phyloP scores from a whole-genome alignment of 2,888 invertebrate species.

The Phragmatobia fuliginosa region DNA sequence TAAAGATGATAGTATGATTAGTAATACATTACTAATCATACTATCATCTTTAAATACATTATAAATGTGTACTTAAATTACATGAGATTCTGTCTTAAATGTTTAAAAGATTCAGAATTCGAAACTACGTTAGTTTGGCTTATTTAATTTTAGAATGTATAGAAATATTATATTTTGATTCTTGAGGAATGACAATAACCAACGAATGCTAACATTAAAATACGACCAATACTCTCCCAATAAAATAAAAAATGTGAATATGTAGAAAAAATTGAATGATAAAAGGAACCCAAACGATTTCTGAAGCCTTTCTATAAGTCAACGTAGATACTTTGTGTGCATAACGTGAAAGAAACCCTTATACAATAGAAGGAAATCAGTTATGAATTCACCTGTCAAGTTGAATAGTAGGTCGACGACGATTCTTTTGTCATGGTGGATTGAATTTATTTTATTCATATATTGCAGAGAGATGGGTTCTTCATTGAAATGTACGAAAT shows the following conservation, averaged over 20 bases:
- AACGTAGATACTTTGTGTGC: conserved; percentile 25
- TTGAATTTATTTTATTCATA: conserved; percentile 58
- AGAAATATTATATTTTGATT: too few species aligned
- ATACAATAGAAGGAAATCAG: conserved; percentile 54
- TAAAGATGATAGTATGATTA: background rate
- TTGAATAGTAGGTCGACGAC: conserved; percentile 51
- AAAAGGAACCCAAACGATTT: background rate
- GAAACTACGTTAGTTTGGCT: too few species aligned
- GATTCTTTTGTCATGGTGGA: conserved; percentile 53
- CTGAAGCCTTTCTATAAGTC: conserved; percentile 19
- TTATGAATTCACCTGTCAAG: conserved; percentile 56
- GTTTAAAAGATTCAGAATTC: too few species aligned
- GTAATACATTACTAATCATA: too few species aligned
- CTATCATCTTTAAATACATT: too few species aligned
- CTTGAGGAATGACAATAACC: too few species aligned
- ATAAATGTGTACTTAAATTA: background rate
- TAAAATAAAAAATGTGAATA: background rate
- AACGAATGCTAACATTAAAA: too few species aligned
- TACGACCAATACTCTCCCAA: too few species aligned
- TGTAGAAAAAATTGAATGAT: background rate
- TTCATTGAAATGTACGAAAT: background rate
- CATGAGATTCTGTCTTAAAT: too few species aligned
- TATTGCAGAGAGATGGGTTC: conserved; percentile 17
- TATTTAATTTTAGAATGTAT: too few species aligned
- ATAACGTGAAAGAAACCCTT: conserved; percentile 43